Conservation (phyloP, 2,888 invertebrate genomes). For the Mimumesa dahlbomi region DNA sequence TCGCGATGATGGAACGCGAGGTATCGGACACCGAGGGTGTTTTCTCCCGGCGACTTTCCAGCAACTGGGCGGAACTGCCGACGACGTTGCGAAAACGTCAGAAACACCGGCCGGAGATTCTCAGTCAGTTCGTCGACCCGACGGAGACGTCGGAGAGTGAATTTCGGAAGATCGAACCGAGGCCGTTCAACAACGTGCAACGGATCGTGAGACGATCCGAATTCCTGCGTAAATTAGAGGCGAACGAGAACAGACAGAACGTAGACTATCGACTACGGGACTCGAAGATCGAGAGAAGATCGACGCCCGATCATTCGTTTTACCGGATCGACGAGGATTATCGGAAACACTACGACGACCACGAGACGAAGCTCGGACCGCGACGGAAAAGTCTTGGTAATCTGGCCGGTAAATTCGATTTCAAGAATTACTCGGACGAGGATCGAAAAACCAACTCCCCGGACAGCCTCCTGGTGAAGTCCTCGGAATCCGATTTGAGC, state of each 20-base stretch:
- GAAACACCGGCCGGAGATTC: constrained; percentile 76
- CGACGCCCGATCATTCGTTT: constrained; percentile 51
- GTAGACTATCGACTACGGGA: constrained; percentile 49
- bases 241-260: constrained; percentile 57
- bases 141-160: constrained; percentile 76
- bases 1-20: constrained; percentile 78
- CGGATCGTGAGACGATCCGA: constrained; percentile 74
- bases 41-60: constrained; percentile 72
- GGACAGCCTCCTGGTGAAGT: constrained; percentile 78
- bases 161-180: constrained; percentile 65
- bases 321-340: constrained; percentile 70
- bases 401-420: constrained; percentile 51
- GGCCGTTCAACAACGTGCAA: constrained; percentile 60
- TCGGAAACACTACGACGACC: constrained; percentile 71
- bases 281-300: constrained; percentile 52
- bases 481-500: constrained; percentile 77
- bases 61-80: constrained; percentile 79
- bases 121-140: constrained; percentile 77
- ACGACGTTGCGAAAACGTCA: constrained; percentile 77
- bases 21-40: constrained; percentile 76
- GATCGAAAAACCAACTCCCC: constrained; percentile 79
- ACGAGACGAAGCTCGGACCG: constrained; percentile 58
- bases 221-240: constrained; percentile 72
- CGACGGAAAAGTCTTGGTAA: constrained; percentile 53
- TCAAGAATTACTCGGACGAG: constrained; percentile 74